Percentiles rank a stretch among this genome's conserved stretches.
Evolutionary conservation across 2,113 vertebrate genomes (phyloP).

Genomic region (Eolophus roseicapilla): DNA sequence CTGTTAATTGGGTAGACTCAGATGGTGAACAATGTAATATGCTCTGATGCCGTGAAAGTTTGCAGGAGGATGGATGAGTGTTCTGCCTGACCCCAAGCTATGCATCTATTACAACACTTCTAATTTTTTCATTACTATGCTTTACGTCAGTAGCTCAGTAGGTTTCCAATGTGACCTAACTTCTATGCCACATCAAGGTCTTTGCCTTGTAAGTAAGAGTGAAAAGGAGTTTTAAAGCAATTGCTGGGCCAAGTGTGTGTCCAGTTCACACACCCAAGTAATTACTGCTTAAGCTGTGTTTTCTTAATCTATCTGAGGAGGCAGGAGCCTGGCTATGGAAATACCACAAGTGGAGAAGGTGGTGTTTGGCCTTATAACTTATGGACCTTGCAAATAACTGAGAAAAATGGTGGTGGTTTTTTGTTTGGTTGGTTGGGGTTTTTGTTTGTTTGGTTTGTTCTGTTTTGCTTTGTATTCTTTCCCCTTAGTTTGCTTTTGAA

Average conservation of each 20-base stretch:
- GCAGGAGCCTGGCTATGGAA: neutral
- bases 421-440: neutral
- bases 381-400: neutral
- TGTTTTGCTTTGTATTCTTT: neutral
- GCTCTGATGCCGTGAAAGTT: neutral
- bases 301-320: neutral
- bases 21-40: neutral
- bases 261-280: constrained; percentile 15
- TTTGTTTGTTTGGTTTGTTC: neutral
- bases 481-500: neutral
- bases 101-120: neutral
- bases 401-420: neutral
- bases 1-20: neutral
- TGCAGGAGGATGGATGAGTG: neutral
- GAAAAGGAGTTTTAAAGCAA: neutral
- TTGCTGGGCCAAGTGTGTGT: neutral
- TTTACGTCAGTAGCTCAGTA: neutral
- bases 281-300: neutral
- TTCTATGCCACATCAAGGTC: constrained; percentile 34
- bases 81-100: neutral
- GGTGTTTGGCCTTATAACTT: neutral
- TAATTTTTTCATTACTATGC: neutral
- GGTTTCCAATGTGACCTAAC: neutral
- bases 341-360: neutral
- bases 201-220: neutral